Conservation (phyloP, 2,888 invertebrate genomes). For the Pyrochroa serraticornis region DNA sequence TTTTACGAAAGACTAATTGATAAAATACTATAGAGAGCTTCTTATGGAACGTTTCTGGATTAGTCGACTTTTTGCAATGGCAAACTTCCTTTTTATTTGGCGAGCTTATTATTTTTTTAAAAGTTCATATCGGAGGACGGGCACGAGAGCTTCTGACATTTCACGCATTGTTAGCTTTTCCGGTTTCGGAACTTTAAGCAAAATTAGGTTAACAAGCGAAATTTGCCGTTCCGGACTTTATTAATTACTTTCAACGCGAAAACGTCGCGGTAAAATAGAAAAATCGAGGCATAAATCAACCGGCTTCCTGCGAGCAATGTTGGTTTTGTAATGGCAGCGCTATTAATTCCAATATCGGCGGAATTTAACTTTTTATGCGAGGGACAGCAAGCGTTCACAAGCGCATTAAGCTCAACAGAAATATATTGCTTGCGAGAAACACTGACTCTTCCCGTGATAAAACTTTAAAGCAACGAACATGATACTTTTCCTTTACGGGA, state of each 20-base stretch:
- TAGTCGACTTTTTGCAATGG: slow-evolving; percentile 2
- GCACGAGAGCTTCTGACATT: slow-evolving; percentile 2
- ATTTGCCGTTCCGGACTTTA: not conserved
- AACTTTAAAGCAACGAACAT: slow-evolving; percentile 27
- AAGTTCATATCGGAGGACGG: not conserved
- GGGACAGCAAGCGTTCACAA: slow-evolving; percentile 4
- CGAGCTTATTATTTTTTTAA: slow-evolving; percentile 1
- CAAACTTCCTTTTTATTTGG: not conserved
- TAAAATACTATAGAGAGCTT: not conserved
- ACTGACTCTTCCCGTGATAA: slow-evolving; percentile 17
- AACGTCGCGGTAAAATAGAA: too few species aligned
- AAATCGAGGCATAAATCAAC: too few species aligned
- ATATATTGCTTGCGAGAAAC: slow-evolving; percentile 19
- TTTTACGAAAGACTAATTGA: not conserved
- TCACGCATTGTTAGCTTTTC: slow-evolving; percentile 17
- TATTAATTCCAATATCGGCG: slow-evolving; percentile 1
- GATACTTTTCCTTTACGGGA: slow-evolving; percentile 17
- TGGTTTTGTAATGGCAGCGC: slow-evolving; percentile 4
- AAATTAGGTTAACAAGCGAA: not conserved
- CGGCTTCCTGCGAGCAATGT: not conserved
- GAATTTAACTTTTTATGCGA: slow-evolving; percentile 8
- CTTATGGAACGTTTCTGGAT: slow-evolving; percentile 16
- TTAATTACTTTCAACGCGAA: slow-evolving; percentile 4
- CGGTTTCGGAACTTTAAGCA: slow-evolving; percentile 6
- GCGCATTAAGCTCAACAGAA: slow-evolving; percentile 21